Conservation (phyloP, 2,888 invertebrate species). For the Drosophila lacicola region DNA sequence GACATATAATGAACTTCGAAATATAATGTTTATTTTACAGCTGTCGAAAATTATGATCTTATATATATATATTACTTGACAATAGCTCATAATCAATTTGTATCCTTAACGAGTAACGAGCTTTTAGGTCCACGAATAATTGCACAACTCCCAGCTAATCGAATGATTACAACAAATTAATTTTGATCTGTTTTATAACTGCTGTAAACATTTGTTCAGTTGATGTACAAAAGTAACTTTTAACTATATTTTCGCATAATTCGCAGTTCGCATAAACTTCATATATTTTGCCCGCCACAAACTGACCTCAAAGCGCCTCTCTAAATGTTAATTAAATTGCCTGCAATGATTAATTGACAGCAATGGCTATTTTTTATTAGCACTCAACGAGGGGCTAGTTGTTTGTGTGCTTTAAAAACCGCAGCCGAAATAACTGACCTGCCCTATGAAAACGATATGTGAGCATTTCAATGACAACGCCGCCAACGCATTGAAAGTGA, state of each 20-base stretch:
- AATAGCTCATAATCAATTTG: no score
- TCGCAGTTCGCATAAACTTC: neutral
- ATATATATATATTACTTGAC: no score
- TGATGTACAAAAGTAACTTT: neutral
- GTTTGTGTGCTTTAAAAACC: slow-evolving; percentile 29
- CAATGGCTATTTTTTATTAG: slow-evolving; percentile 19
- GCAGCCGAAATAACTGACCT: slow-evolving; percentile 49
- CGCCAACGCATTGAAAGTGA: slow-evolving; percentile 68
- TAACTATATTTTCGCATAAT: no score
- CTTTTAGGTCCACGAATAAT: no score
- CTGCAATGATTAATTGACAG: slow-evolving; percentile 45
- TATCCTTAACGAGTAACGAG: no score
- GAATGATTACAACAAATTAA: no score
- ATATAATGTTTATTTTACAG: no score
- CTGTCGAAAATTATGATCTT: no score
- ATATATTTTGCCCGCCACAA: slow-evolving; percentile 8
- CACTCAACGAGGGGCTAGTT: slow-evolving; percentile 24
- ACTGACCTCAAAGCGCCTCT: slow-evolving; percentile 16
- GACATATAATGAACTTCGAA: no score
- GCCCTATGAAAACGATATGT: slow-evolving; percentile 28
- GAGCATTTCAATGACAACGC: slow-evolving; percentile 33
- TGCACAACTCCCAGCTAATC: no score
- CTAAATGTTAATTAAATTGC: slow-evolving; percentile 26
- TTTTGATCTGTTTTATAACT: no score
- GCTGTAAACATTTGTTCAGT: neutral